phyloP scores from a whole-genome alignment of 2,888 invertebrate genomes.

The Phrixothrix hirtus region DNA sequence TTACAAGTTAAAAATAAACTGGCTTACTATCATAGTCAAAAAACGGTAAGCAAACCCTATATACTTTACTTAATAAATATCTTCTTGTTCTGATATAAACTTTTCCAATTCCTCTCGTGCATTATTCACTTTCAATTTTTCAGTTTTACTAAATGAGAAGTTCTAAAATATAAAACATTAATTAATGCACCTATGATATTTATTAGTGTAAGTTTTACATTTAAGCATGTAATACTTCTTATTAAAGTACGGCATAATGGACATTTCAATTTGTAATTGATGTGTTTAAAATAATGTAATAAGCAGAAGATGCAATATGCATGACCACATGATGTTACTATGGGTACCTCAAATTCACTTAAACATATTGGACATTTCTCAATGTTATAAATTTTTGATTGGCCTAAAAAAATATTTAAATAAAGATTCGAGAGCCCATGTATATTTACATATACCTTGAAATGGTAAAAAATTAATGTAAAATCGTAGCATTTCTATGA shows the following conservation, averaged over 20 bases:
- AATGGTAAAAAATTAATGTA: neutral
- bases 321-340: constrained; percentile 40
- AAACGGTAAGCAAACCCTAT: too few species aligned
- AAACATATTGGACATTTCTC: constrained; percentile 46
- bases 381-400: constrained; percentile 37
- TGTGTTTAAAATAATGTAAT: constrained; percentile 31
- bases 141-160: constrained; percentile 4
- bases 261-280: constrained; percentile 28
- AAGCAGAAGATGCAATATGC: constrained; percentile 41
- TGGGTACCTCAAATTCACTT: constrained; percentile 32
- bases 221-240: neutral
- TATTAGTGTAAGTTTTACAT: constrained; percentile 7
- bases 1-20: neutral
- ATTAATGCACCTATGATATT: neutral
- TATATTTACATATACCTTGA: too few species aligned
- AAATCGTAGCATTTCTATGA: neutral
- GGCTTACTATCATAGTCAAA: neutral
- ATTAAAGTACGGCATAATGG: constrained; percentile 34
- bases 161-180: constrained; percentile 4
- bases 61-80: neutral
- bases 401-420: constrained; percentile 28
- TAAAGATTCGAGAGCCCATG: too few species aligned
- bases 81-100: neutral
- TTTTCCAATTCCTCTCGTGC: neutral
- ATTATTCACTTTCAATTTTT: neutral